A percentile compares a stretch with the other conserved stretches of the same genome.
These are phyloP conservation scores for Chloroceryle amazona DNA, from an alignment of 2,797 vertebrate genomes.

Conservation along the genomic window DNA sequence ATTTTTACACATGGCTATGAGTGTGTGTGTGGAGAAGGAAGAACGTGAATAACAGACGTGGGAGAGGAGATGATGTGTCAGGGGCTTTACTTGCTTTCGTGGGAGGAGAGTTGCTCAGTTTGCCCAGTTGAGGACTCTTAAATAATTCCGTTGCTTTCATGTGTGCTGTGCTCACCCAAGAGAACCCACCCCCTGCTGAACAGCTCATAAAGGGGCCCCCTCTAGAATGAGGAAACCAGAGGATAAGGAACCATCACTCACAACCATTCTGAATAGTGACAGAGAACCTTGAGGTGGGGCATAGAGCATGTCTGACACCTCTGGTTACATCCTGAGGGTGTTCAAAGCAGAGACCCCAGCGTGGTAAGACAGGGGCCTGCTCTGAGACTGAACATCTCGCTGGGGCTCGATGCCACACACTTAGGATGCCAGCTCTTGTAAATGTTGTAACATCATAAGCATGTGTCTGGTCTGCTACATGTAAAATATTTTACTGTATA, in stretches of 20 bases:
- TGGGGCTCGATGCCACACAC: not conserved
- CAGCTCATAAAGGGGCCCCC: not conserved
- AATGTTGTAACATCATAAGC: constrained; percentile 71
- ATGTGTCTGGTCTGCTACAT: not conserved
- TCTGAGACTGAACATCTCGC: not conserved
- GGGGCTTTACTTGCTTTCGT: not conserved
- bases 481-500: constrained; percentile 76
- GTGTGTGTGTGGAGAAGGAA: not conserved
- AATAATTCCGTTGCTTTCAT: not conserved
- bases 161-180: not conserved
- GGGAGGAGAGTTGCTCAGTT: not conserved
- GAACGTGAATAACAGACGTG: not conserved
- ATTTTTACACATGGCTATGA: not conserved
- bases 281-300: not conserved
- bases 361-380: not conserved
- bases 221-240: not conserved
- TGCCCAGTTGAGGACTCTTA: not conserved
- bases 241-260: not conserved
- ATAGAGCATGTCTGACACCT: not conserved
- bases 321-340: not conserved
- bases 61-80: not conserved
- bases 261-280: not conserved
- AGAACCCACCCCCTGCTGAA: not conserved
- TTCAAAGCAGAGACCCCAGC: not conserved
- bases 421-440: constrained; percentile 7